Base-by-base conservation (phyloP, 2,113 vertebrate genomes). In the Brachionichthys hirsutus region DNA sequence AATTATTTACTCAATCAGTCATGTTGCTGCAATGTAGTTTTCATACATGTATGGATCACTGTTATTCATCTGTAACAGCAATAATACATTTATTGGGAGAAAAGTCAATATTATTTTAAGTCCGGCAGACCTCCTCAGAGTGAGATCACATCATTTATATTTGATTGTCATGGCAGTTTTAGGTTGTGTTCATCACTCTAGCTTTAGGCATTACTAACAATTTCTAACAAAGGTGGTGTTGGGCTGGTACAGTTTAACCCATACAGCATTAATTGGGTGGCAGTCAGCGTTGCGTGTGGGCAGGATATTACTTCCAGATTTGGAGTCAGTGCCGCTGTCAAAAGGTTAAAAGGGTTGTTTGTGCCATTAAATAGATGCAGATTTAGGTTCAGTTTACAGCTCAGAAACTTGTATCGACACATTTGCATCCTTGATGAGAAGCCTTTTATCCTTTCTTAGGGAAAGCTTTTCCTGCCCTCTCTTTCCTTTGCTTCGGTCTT, bases 261-360 rank as follows among this genome's bases (percentile, higher is more conserved):
- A 46, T 70, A 64, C 77, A 73, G 62, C 53, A 77, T 82, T 82
- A 80, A 84, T 80, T 63, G 56, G 64, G 59, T 66, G 70, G 61
- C 70, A 62, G 71, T 69, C 44, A 51, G 51, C 62, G 56, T 62
- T 75, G 70, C 66, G 77, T 80, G 81, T 80, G 81, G 75, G 80
- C 78, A 75, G 81, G 78, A 78, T 86, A 85, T 86, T 85, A 35
- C 63, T 85, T 86, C 82, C 86, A 82, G 84, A 80, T 75, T 78
- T 70, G 2, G 35, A 69, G 67, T 69, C 62, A 48, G 47, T 17
- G 48, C 18, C 56, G 53, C 69, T 77, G 61, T 81, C 62, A 58
- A 58, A 71, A 80, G 53, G 59, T 70, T 48, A 56, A 45, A 54
- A 40, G 53, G 67, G 38, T 59, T 73, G 10, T 52, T 57, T 53